Evolutionary conservation across 2,797 vertebrate genomes (phyloP).

Genomic region (Hippoglossus hippoglossus): DNA sequence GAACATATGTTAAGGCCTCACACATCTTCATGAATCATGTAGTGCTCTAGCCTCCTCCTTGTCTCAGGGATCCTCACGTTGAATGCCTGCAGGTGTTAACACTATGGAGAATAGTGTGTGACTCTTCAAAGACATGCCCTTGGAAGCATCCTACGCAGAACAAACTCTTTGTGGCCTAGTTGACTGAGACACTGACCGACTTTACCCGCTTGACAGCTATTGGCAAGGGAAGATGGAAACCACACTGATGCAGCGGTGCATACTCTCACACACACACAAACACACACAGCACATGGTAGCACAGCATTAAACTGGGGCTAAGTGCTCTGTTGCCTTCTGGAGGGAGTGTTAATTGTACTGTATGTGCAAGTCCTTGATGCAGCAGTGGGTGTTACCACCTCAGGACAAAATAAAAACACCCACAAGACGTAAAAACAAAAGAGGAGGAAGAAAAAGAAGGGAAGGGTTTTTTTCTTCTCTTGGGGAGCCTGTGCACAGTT

Average conservation of each 20-base stretch:
- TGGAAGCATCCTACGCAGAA: constrained; percentile 27
- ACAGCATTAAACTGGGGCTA: constrained; percentile 19
- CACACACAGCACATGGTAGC: not conserved
- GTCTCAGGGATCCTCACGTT: constrained; percentile 10
- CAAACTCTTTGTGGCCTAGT: constrained; percentile 45
- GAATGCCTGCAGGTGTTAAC: constrained; percentile 34
- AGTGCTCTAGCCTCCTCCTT: not conserved
- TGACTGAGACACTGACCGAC: constrained; percentile 64
- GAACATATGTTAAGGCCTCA: too few relatives aligned
- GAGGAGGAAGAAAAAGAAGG: not conserved
- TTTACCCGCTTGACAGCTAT: constrained; percentile 52
- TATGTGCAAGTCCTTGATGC: constrained; percentile 15
- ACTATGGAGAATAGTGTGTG: constrained; percentile 1
- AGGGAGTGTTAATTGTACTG: constrained; percentile 7
- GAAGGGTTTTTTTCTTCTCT: constrained; percentile 33
- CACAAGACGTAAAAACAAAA: constrained; percentile 12
- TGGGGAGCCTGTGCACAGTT: too few relatives aligned
- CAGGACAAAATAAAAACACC: constrained; percentile 5
- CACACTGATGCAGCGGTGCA: not conserved
- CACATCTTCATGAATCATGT: constrained; percentile 6
- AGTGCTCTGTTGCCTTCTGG: constrained; percentile 22
- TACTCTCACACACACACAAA: not conserved
- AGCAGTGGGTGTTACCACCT: constrained; percentile 37
- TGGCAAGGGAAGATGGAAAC: constrained; percentile 42
- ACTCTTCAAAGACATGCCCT: constrained; percentile 45